Evolutionary conservation across 2,113 vertebrate genomes (phyloP).

Genomic region (Australoheros scitulus): DNA sequence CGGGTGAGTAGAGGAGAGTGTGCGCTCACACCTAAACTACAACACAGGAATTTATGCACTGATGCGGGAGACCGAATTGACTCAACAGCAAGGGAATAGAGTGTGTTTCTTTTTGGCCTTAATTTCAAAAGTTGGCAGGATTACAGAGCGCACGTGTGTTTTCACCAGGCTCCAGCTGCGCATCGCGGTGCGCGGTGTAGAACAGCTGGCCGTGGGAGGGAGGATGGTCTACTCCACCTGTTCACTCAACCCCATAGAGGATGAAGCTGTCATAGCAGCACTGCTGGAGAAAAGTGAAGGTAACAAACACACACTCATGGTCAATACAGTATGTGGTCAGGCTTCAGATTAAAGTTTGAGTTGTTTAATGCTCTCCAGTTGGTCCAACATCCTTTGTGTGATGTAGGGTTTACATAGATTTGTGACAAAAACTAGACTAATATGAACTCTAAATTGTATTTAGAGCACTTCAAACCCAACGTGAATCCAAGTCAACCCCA

Average conservation of each 20-base stretch:
- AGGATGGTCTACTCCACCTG: constrained; percentile 98
- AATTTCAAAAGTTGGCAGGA: constrained; percentile 36
- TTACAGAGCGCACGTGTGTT: constrained; percentile 21
- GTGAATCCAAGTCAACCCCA: background rate
- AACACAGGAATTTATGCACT: background rate
- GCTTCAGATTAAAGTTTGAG: background rate
- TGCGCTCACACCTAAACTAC: background rate
- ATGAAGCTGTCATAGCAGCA: constrained; percentile 93
- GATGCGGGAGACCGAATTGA: constrained; percentile 13
- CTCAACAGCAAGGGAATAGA: constrained; percentile 10
- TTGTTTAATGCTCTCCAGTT: background rate
- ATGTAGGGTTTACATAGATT: background rate
- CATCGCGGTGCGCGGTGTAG: constrained; percentile 92
- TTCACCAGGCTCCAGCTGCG: constrained; percentile 90
- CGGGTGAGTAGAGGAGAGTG: constrained; percentile 82
- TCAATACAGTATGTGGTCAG: background rate
- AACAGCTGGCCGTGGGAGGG: constrained; percentile 93
- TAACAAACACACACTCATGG: constrained; percentile 47
- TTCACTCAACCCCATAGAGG: constrained; percentile 94
- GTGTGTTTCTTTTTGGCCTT: constrained; percentile 12
- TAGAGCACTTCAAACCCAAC: background rate
- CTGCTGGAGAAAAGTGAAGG: constrained; percentile 97
- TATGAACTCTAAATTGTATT: background rate
- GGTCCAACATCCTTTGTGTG: background rate
- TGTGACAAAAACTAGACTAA: background rate